Conservation (phyloP, 2,797 vertebrate genomes). For the Amblyopsis hoosieri region DNA sequence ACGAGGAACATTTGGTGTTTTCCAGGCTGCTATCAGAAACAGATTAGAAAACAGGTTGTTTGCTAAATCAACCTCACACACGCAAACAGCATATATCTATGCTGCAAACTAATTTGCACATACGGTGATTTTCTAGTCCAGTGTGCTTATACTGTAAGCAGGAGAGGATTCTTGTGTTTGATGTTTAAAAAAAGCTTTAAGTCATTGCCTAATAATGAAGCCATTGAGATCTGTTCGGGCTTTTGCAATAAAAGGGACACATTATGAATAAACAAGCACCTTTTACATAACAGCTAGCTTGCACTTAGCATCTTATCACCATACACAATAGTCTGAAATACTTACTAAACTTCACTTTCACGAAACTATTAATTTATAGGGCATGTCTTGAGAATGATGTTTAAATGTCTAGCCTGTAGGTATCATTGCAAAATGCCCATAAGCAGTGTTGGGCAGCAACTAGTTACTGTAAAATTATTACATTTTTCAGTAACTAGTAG, state of each 20-base stretch:
- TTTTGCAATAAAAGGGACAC: slow-evolving; percentile 61
- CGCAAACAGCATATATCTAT: slow-evolving; percentile 13
- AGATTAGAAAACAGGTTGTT: slow-evolving; percentile 3
- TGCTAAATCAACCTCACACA: slow-evolving; percentile 12
- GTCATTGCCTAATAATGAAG: slow-evolving; percentile 63
- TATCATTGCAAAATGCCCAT: no score
- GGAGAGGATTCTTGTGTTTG: slow-evolving; percentile 61
- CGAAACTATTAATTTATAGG: no score
- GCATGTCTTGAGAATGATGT: no score
- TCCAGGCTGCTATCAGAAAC: slow-evolving; percentile 25
- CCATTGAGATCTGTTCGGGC: slow-evolving; percentile 61
- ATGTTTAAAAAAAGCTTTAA: slow-evolving; percentile 75
- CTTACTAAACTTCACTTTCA: no score
- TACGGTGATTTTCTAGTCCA: slow-evolving; percentile 30
- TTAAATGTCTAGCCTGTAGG: no score
- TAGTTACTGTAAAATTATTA: no score
- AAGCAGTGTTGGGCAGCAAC: no score
- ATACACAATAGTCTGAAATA: slow-evolving; percentile 47
- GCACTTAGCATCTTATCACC: slow-evolving; percentile 66
- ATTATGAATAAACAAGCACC: slow-evolving; percentile 71
- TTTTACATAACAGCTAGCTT: slow-evolving; percentile 69
- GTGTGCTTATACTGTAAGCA: slow-evolving; percentile 10
- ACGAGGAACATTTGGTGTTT: slow-evolving; percentile 41
- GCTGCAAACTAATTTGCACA: slow-evolving; percentile 18
- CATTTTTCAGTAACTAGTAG: no score